Percentiles rank a stretch among this genome's conserved stretches.
These are phyloP conservation scores for Caenorhabditis inopinata DNA, from an alignment of 1,140 invertebrate species.

Conservation along the genomic window DNA sequence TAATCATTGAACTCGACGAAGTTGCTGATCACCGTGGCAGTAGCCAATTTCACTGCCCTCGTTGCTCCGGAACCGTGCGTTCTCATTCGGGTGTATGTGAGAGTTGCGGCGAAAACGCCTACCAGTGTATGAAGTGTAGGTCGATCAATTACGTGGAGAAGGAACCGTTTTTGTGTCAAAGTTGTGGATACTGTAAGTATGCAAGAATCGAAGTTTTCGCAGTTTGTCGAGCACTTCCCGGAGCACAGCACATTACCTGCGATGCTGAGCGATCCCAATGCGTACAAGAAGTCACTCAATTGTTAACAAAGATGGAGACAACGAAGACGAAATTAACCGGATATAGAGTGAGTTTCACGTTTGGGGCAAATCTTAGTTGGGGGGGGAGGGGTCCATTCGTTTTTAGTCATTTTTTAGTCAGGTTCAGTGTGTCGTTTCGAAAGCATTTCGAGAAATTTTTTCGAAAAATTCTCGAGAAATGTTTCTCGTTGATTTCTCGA, in stretches of 20 bases:
- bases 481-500: too few relatives aligned
- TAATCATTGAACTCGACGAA: slow-evolving; percentile 98
- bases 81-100: slow-evolving; percentile 94
- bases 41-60: slow-evolving; percentile 84
- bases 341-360: slow-evolving; percentile 8
- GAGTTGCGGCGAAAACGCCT: slow-evolving; percentile 97
- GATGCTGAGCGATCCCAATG: slow-evolving; percentile 78
- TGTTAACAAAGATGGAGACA: neutral
- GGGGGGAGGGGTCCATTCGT: too few relatives aligned
- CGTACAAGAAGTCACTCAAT: neutral
- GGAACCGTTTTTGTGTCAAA: slow-evolving; percentile 95
- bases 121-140: slow-evolving; percentile 93
- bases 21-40: slow-evolving; percentile 85
- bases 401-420: too few relatives aligned
- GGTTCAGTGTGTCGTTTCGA: too few relatives aligned
- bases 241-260: slow-evolving; percentile 92
- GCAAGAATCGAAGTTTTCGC: slow-evolving; percentile 96
- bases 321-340: neutral
- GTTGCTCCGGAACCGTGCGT: slow-evolving; percentile 71
- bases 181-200: slow-evolving; percentile 98
- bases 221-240: slow-evolving; percentile 84
- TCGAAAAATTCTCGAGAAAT: too few relatives aligned
- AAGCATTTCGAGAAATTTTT: too few relatives aligned
- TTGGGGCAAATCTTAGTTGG: too few relatives aligned
- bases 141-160: slow-evolving; percentile 99